These are phyloP conservation scores for Atractosteus spatula DNA, from an alignment of 2,113 vertebrate genomes.

Conservation along the genomic window DNA sequence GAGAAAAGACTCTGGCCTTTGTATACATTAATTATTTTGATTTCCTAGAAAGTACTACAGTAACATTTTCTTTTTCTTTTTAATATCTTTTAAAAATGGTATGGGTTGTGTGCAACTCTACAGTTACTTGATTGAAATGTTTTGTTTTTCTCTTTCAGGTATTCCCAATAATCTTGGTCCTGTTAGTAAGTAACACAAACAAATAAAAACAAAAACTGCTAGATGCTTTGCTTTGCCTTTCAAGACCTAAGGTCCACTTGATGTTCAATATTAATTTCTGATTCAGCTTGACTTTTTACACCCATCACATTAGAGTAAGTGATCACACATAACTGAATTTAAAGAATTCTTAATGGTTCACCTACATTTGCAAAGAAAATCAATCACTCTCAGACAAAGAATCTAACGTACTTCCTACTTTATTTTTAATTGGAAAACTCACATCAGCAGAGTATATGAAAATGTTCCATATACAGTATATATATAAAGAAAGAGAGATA, in stretches of 20 bases:
- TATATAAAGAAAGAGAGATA: too few relatives aligned
- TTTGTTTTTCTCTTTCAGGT: conserved; percentile 76
- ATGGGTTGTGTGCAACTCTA: too few relatives aligned
- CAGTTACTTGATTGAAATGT: conserved; percentile 20
- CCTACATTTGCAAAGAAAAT: neutral
- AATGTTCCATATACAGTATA: too few relatives aligned
- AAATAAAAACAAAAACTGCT: conserved; percentile 44
- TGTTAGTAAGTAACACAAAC: conserved; percentile 89
- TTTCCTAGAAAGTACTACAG: too few relatives aligned
- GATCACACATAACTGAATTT: conserved; percentile 6
- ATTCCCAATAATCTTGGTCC: conserved; percentile 93
- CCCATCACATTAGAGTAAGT: conserved; percentile 3
- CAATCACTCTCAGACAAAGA: neutral
- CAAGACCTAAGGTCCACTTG: conserved; percentile 62
- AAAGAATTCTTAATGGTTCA: neutral
- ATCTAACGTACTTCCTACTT: neutral
- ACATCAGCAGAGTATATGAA: too few relatives aligned
- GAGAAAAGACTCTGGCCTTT: too few relatives aligned
- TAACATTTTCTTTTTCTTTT: too few relatives aligned
- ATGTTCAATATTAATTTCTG: conserved; percentile 82
- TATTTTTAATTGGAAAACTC: too few relatives aligned
- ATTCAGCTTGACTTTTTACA: conserved; percentile 29
- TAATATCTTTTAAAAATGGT: too few relatives aligned
- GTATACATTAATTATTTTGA: too few relatives aligned
- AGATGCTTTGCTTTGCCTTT: conserved; percentile 75